These are phyloP conservation scores for Solenopsis fugax DNA, from an alignment of 1,140 invertebrate species.

Conservation along the genomic window DNA sequence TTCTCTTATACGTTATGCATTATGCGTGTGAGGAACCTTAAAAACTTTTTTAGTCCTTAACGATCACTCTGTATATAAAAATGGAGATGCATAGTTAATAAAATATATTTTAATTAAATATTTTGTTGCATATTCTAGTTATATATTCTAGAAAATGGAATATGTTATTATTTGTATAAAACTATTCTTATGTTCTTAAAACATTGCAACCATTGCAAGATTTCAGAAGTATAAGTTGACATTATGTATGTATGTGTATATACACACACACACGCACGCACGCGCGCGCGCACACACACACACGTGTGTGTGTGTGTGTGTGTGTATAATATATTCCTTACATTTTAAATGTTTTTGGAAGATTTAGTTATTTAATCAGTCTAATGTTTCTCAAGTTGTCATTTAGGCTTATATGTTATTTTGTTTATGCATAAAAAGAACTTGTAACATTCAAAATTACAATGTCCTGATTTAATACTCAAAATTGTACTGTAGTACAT, in stretches of 20 bases:
- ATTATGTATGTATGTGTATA: no score
- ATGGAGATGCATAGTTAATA: slow-evolving; percentile 37
- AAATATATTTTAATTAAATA: slow-evolving; percentile 60
- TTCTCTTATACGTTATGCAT: no score
- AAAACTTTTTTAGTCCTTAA: no score
- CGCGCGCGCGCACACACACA: no score
- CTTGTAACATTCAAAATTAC: slow-evolving; percentile 11
- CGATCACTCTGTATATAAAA: neutral
- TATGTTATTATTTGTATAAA: neutral
- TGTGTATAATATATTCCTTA: no score
- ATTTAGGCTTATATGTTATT: neutral
- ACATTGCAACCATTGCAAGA: neutral
- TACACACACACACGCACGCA: no score
- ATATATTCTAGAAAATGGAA: slow-evolving; percentile 2
- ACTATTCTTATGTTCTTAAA: slow-evolving; percentile 4
- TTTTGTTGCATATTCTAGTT: neutral
- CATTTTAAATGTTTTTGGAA: no score
- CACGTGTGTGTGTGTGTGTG: no score
- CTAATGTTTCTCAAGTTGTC: neutral
- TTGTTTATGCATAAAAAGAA: neutral
- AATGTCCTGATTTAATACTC: slow-evolving; percentile 11
- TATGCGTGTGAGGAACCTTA: no score
- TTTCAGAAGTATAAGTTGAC: neutral
- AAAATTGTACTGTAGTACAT: slow-evolving; percentile 20
- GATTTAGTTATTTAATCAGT: neutral